A percentile compares a stretch with the other conserved stretches of the same genome.
Evolutionary conservation across 2,113 vertebrate species (phyloP).

Genomic region (Tupaia chinensis): DNA sequence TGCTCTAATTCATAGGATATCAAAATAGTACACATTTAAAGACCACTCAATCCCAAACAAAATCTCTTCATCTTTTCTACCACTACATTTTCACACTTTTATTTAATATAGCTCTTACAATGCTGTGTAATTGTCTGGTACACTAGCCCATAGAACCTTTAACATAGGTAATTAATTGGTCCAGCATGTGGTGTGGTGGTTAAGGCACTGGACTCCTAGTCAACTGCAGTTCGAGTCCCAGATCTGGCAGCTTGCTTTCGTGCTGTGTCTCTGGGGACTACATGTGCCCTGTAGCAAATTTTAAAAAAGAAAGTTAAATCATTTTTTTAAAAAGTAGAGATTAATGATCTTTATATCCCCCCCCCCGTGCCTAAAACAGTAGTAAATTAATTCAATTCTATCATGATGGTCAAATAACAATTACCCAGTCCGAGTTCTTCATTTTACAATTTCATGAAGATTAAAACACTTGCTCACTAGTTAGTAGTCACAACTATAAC

Average conservation of each 20-base stretch:
- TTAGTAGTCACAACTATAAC: neutral
- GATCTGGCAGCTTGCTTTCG: too few species aligned
- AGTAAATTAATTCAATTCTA: conserved; percentile 32
- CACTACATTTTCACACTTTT: neutral
- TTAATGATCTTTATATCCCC: conserved; percentile 29
- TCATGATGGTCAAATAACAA: neutral
- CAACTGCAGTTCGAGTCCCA: too few species aligned
- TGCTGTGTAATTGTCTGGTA: neutral
- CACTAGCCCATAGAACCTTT: neutral
- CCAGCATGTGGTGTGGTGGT: too few species aligned
- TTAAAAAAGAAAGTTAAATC: too few species aligned
- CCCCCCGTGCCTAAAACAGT: neutral
- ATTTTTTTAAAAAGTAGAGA: neutral
- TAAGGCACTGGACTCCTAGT: too few species aligned
- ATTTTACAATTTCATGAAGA: conserved; percentile 18
- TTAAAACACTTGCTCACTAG: conserved; percentile 13
- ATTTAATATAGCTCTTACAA: neutral
- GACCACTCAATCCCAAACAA: neutral
- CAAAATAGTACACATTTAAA: neutral
- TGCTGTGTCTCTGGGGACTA: too few species aligned
- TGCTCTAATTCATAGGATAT: neutral
- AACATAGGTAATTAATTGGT: too few species aligned
- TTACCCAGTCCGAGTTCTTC: neutral
- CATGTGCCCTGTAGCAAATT: too few species aligned
- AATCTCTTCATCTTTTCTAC: conserved; percentile 22